Conservation (phyloP, 2,113 vertebrate genomes). For the Myotis yumanensis region DNA sequence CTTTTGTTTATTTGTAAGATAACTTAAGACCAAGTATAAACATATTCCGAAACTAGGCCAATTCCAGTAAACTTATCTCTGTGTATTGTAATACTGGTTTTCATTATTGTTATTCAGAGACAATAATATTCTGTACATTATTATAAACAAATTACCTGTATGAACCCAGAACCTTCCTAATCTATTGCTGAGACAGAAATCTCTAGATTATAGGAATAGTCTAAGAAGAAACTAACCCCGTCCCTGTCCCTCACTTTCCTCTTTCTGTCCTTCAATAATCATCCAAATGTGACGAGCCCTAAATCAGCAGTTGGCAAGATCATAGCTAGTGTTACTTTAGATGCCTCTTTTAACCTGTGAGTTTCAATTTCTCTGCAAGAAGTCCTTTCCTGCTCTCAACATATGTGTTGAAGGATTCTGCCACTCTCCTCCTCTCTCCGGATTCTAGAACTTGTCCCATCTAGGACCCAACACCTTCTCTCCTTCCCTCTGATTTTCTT, state of each 20-base stretch:
- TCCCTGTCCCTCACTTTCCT: not conserved
- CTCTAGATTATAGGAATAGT: not conserved
- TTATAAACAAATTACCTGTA: not conserved
- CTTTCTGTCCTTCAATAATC: not conserved
- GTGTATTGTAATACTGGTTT: not conserved
- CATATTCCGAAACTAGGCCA: not conserved
- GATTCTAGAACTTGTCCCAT: not conserved
- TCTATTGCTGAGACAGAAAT: not conserved
- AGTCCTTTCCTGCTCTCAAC: not conserved
- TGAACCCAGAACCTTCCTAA: not conserved
- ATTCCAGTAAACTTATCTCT: constrained; percentile 8
- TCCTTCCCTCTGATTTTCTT: not conserved
- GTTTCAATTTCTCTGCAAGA: not conserved
- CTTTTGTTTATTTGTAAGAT: constrained; percentile 44
- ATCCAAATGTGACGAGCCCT: not conserved
- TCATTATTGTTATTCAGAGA: not conserved
- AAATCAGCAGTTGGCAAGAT: not conserved
- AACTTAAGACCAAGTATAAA: constrained; percentile 25
- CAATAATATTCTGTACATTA: not conserved
- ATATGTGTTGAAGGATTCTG: not conserved
- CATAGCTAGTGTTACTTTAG: not conserved
- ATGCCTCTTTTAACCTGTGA: not conserved
- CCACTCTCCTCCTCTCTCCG: not conserved
- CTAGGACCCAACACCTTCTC: not conserved
- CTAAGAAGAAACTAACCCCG: not conserved